Base-by-base conservation (phyloP, 2,888 invertebrate species). In the Cephus nigrinus region DNA sequence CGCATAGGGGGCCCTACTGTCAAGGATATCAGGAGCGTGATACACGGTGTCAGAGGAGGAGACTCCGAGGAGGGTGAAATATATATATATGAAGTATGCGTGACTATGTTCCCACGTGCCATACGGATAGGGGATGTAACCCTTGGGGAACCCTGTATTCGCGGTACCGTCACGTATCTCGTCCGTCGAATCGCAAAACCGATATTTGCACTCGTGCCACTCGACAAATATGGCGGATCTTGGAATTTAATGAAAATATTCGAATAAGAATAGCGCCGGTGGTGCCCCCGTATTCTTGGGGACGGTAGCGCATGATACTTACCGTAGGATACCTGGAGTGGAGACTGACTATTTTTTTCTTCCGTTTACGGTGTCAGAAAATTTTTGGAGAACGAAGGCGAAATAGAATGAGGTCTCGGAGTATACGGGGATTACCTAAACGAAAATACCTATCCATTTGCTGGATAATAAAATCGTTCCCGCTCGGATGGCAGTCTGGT, bases 31-130 rank as follows among this genome's bases (percentile, higher is more conserved):
- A 55, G 55, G 5, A 55, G 55, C 23, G 55, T 55, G 55, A 55
- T 55, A 55, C 9, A 55, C 55, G 2, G 23, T 23, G 55, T 55
- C 55, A 40, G 40, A 40, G 23, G 55, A 23, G 23, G 55, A 55
- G 55, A 55, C 2, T 55, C 15, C 23, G 23, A 55, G 55, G 55
- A 55, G 55, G 55, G 55, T 55, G 5, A 23, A 23, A 40, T 35
- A 55, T 5, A 55, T 40, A 55, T 55, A 55, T 15, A 55, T 23
- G 55, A 23, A 9, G 33, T 31, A 81, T 86, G 85, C 86, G 85
- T 87, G 87, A 80, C 86, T 76, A 77, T 80, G 84, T 87, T 87
- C 87, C 87, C 87, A 87, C 86, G 87, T 85, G 80, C 73, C 77
- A 35, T 1, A 71, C 71, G 32, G 31, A 71, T 31, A 71, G 71